These are phyloP conservation scores for Exaiptasia diaphana DNA, from an alignment of 64 coral and sea anemone genomes.

Conservation along the genomic window DNA sequence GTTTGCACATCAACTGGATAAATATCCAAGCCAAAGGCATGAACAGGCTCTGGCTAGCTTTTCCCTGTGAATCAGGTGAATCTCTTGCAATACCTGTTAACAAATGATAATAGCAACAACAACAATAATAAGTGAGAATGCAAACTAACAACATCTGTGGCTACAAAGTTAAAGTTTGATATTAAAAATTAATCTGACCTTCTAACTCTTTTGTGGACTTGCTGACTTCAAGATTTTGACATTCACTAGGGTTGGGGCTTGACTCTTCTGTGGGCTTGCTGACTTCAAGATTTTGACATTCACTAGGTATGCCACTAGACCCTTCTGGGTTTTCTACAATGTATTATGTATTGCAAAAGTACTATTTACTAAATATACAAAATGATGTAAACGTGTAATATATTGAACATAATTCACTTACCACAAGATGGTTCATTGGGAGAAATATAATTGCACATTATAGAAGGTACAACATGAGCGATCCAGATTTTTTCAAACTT, in stretches of 20 bases:
- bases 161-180: background rate
- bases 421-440: constrained; percentile 1
- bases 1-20: constrained; percentile 49
- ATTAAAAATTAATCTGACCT: background rate
- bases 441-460: constrained; percentile 46
- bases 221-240: constrained; percentile 21
- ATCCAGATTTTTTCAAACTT: constrained; percentile 52
- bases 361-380: constrained; percentile 4
- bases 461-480: constrained; percentile 30
- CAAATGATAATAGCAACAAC: background rate
- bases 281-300: constrained; percentile 23
- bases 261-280: background rate
- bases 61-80: constrained; percentile 12
- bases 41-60: constrained; percentile 1
- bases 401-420: constrained; percentile 9
- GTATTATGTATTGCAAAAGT: background rate
- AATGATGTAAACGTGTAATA: background rate
- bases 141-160: background rate
- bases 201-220: background rate
- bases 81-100: background rate
- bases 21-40: constrained; percentile 41
- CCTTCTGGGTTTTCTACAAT: background rate
- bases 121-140: background rate
- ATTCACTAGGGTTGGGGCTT: background rate
- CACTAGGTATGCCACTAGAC: background rate